Percentiles rank a stretch among this genome's conserved stretches.
These are phyloP conservation scores for Kryptopterus vitreolus DNA, from an alignment of 2,797 vertebrate species.

Conservation along the genomic window DNA sequence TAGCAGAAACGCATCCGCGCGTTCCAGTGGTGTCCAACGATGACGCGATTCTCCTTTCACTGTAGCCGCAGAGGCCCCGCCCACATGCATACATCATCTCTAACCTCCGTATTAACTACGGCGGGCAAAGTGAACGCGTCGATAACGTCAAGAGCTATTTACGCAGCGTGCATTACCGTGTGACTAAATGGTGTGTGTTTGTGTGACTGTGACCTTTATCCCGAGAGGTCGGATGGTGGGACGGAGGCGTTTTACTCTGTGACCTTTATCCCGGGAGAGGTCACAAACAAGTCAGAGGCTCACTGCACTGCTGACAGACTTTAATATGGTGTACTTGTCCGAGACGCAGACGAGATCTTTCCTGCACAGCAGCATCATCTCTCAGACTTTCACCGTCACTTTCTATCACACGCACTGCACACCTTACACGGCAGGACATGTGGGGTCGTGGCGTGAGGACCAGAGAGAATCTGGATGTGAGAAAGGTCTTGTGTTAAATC, in stretches of 20 bases:
- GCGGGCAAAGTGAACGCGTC: too few relatives aligned
- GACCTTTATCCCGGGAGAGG: constrained; percentile 41
- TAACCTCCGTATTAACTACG: too few relatives aligned
- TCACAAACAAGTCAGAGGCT: constrained; percentile 17
- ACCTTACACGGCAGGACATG: constrained; percentile 33
- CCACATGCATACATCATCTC: too few relatives aligned
- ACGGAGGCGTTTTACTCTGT: too few relatives aligned
- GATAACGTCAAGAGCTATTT: too few relatives aligned
- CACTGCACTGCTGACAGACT: constrained; percentile 28
- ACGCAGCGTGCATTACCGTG: too few relatives aligned
- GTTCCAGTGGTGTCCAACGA: too few relatives aligned
- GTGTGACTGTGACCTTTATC: too few relatives aligned
- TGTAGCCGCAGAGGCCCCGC: too few relatives aligned
- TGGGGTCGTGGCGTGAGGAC: constrained; percentile 22
- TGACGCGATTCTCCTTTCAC: too few relatives aligned
- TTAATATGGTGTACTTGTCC: constrained; percentile 8
- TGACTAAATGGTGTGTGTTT: constrained; percentile 12
- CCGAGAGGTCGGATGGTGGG: too few relatives aligned
- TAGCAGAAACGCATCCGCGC: too few relatives aligned
- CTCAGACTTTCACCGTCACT: constrained; percentile 15
- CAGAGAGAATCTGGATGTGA: constrained; percentile 3
- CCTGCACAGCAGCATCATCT: constrained; percentile 25
- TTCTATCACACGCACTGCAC: background rate
- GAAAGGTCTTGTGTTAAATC: background rate
- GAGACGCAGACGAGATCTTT: constrained; percentile 15